Base-by-base conservation (phyloP, 2,888 invertebrate species). In the Monoplex corrugatus region DNA sequence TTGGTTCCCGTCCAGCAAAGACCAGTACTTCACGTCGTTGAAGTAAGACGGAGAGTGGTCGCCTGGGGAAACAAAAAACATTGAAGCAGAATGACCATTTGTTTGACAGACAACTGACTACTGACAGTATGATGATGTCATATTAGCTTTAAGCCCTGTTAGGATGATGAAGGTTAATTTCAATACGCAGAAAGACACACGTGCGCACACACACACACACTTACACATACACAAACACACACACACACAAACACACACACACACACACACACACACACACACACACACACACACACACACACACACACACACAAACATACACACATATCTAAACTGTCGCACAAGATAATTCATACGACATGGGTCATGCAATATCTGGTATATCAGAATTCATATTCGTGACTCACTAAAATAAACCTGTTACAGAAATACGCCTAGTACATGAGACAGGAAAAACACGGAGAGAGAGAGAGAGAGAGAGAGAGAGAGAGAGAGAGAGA, bases 21-120 rank as follows among this genome's bases (percentile, higher is more conserved):
- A 43, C 87, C 87, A 87, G 10, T 45, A 28, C 16, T 87, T 78
- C 40, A 87, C 57, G n/a, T 87, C 87, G n/a, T 57, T 57, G 87
- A 87, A 87, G 80, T 87, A 80, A 19, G 87, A 87, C 1, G 87
- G 87, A 23, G 87, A 87, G 23, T 38, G 8, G 45, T 87, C 87
- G 8, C 87, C 87, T 87, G 45, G 32, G 68, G 32, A 2, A 3
- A 63, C 23, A 13, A 13, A 50, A 50, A 50, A 50, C 16, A 50
- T 16, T 23, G 1, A 0, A 6, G 0, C 28, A 68, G 68, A 68
- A 6, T n/a, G 68, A 28, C 19, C n/a, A 75, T 23, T 75, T 10
- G 10, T 75, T 23, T 23, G 32, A 75, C 57, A n/a, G n/a, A n/a
- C n/a, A n/a, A n/a, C n/a, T n/a, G n/a, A n/a, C n/a, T n/a, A n/a